Percentiles rank a stretch among this genome's conserved stretches.
These are phyloP conservation scores for Hylyphantes graminicola DNA, from an alignment of 1,140 invertebrate genomes.

Conservation along the genomic window DNA sequence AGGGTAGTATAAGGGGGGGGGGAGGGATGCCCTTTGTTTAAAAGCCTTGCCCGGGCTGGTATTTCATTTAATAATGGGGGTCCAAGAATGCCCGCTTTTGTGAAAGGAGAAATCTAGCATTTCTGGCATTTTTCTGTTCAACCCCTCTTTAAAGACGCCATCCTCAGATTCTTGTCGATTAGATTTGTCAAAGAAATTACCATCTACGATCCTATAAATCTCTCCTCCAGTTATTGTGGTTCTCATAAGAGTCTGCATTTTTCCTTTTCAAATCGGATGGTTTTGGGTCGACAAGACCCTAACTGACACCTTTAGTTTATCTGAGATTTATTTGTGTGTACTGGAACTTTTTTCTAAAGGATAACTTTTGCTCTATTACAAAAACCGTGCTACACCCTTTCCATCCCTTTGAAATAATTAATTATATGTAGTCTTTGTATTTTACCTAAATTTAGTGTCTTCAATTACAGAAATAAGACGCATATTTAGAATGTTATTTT, in stretches of 20 bases:
- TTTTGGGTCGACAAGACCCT: too few relatives aligned
- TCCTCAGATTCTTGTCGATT: slow-evolving; percentile 32
- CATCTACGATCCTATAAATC: slow-evolving; percentile 20
- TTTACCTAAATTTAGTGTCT: too few relatives aligned
- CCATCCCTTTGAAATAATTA: too few relatives aligned
- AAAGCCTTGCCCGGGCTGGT: background rate
- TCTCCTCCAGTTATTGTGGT: slow-evolving; percentile 21
- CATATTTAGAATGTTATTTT: too few relatives aligned
- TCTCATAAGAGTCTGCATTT: background rate
- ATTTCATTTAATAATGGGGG: slow-evolving; percentile 14
- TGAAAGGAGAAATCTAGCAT: slow-evolving; percentile 11
- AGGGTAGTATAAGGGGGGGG: slow-evolving; percentile 4
- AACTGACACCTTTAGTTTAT: too few relatives aligned
- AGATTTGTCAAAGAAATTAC: slow-evolving; percentile 44
- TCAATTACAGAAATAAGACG: too few relatives aligned
- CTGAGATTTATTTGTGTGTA: too few relatives aligned
- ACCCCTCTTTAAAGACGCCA: slow-evolving; percentile 6
- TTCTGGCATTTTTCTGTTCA: slow-evolving; percentile 39
- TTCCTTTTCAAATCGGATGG: background rate
- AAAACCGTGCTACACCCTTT: too few relatives aligned
- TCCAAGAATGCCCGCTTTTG: slow-evolving; percentile 20
- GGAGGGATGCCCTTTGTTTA: slow-evolving; percentile 9
- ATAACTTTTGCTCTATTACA: too few relatives aligned
- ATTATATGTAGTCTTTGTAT: too few relatives aligned
- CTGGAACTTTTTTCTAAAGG: too few relatives aligned